Evolutionary conservation across 2,888 invertebrate species (phyloP), one percentile per base, ranked within the genome.

Genomic region (Lepidochrysops patricia): DNA sequence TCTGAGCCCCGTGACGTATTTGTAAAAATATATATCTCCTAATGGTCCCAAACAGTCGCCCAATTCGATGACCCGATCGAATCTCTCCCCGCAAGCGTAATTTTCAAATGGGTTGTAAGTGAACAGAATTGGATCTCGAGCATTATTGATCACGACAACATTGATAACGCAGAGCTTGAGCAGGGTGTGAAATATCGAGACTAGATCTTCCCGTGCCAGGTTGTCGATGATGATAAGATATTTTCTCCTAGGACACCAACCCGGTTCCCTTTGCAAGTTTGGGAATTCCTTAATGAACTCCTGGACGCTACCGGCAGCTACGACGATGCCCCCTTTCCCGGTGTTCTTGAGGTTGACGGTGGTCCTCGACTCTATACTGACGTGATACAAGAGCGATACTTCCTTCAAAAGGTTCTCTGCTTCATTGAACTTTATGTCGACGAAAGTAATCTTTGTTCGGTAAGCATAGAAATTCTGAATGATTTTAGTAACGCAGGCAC

Each of bases 71-170:
- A 84, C 63, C 27, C 68, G 63, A 2, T 68, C 66, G 60, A 76
- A 83, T 43, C 73, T 71, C 59, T 71, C 74, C n/a, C 84, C 84
- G 57, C 84, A 84, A 0, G 73, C 74, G 57, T 72, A 76, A 50
- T 83, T 76, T 59, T 77, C 74, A 49, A 72, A 83, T 0, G 83
- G 78, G 63, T 84, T 77, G 63, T 81, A 84, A 0, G 78, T 72
- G 61, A 75, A 82, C 12, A 83, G 48, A 1, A 76, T 64, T 5
- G 69, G 67, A 2, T 74, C 67, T 0, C 49, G 34, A 0, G 68
- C 72, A 7, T 73, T 73, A 52, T 76, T 74, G 2, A 78, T 50
- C 3, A 82, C 62, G 1, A 80, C 25, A 0, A 73, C 77, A 34
- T 79, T 68, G 12, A 61, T 60, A 0, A 80, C 69, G 52, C 72